Evolutionary conservation across 2,888 invertebrate genomes (phyloP).

Genomic region (Drosophila merina): DNA sequence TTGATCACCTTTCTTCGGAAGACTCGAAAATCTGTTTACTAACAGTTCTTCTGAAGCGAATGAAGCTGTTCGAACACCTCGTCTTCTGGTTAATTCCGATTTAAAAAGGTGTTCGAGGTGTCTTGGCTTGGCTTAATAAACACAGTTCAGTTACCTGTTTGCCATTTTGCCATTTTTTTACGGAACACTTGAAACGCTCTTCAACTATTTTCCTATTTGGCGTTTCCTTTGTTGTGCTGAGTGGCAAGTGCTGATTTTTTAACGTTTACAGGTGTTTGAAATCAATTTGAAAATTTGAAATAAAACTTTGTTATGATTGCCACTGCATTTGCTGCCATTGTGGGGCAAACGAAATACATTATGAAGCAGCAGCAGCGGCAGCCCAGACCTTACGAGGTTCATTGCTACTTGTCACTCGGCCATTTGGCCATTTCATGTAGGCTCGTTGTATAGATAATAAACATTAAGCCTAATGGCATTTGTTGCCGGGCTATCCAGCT

Average conservation of each 20-base stretch:
- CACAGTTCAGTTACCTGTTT: conserved; percentile 33
- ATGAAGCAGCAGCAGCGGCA: conserved; percentile 26
- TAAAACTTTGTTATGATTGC: conserved; percentile 49
- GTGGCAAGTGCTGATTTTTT: conserved; percentile 32
- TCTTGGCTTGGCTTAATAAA: conserved; percentile 1
- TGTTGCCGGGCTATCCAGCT: conserved; percentile 48
- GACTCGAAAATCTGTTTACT: background rate
- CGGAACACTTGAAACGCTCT: conserved; percentile 22
- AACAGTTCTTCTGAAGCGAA: conserved; percentile 10
- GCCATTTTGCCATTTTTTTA: background rate
- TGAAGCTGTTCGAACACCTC: conserved; percentile 8
- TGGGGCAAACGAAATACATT: conserved; percentile 22
- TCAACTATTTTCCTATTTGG: conserved; percentile 15
- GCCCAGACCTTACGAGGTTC: conserved; percentile 73
- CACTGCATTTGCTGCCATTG: conserved; percentile 1
- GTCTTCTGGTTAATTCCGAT: conserved; percentile 11
- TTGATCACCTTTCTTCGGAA: conserved; percentile 9
- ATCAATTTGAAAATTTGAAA: conserved; percentile 59
- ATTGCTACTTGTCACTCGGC: conserved; percentile 70
- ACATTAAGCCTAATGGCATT: conserved; percentile 71
- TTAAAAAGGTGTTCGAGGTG: conserved; percentile 2
- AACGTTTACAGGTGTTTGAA: conserved; percentile 39
- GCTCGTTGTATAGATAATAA: conserved; percentile 68
- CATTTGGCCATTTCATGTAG: conserved; percentile 55
- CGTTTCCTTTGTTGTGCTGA: background rate